Base-by-base conservation (phyloP, 92 coral and sea anemone species). In the Bergia sp. region DNA sequence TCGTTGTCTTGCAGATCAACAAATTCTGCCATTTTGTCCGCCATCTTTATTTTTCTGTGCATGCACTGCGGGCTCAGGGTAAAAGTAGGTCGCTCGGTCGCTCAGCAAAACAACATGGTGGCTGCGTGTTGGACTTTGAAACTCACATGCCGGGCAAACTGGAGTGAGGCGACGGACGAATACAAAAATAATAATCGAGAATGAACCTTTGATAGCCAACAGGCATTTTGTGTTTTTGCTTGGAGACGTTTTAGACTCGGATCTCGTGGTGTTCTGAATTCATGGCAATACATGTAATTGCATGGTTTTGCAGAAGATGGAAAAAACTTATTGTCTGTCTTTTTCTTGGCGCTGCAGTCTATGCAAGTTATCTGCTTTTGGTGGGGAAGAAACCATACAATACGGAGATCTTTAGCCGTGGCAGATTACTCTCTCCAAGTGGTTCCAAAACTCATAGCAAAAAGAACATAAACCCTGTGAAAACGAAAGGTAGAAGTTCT, bases 21-120 rank as follows among this genome's bases (percentile, higher is more conserved):
- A 79, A 80, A 82, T 73, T 91, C 97, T 79, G 93, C 93, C 97
- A 94, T 94, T 75, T 88, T 88, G 81, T 81, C 66, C 61, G 81
- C 81, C 91, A 83, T 84, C 3, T 84, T 84, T 36, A 10, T 21
- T 16, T 36, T 47, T 76, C 45, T 78, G 64, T 43, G 83, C 76
- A 37, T 20, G 23, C 44, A 47, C 67, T 39, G 82, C 89, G 84
- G 91, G 93, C 90, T 91, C 93, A 85, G 20, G 64, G 1, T 67
- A 53, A 42, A 37, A 2, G 11, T 23, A 11, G 76, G 11, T 43
- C 37, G n/a, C 61, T 47, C 66, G 74, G 49, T 53, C 16, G 58
- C 58, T 6, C 58, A 53, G 58, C 12, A 20, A 40, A 21, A 4
- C 45, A 86, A 76, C 43, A 79, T 79, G 86, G 87, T 77, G 81